Evolutionary conservation across 2,888 invertebrate species (phyloP), one percentile per base, ranked within the genome.

Genomic region (Gastrophysa polygoni): DNA sequence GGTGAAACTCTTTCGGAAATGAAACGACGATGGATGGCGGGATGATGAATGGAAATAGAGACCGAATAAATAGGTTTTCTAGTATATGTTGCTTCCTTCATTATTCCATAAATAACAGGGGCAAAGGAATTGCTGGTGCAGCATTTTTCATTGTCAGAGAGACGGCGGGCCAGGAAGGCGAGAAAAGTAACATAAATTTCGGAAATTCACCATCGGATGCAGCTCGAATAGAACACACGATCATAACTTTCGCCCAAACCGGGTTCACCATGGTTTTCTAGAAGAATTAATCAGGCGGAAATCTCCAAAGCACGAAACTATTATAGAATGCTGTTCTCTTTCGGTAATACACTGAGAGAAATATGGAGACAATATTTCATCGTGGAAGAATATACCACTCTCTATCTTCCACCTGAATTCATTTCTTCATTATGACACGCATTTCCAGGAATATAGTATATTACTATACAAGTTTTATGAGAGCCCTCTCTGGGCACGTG

Each of bases 101-200:
- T 73, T 72, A 73, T 71, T 71, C 68, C 68, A 71, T 72, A 73
- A 73, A 72, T 72, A 72, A 73, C 70, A 67, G 50, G 44, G 52
- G 49, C 63, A 61, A 71, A 70, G 72, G 71, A 72, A 72, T 72
- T 70, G 67, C 72, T 64, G 54, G 63, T 44, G 59, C 43, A 66
- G 61, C 73, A 72, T 73, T 72, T 71, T 71, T 73, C 73, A 73
- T 68, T 72, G 72, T 72, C 72, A 71, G n/a, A 34, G 47, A 29
- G 34, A 28, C 17, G 63, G 59, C 59, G 59, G 68, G 51, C 57
- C 70, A 69, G 71, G 71, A 71, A 70, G 59, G 69, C 69, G 68
- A 65, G 69, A 66, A 68, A 67, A 69, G 64, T 68, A 70, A 69
- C 72, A 71, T 73, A 72, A 71, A 72, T 73, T 71, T 68, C 48